Conservation (phyloP, 2,113 vertebrate genomes). For the Anguilla rostrata region DNA sequence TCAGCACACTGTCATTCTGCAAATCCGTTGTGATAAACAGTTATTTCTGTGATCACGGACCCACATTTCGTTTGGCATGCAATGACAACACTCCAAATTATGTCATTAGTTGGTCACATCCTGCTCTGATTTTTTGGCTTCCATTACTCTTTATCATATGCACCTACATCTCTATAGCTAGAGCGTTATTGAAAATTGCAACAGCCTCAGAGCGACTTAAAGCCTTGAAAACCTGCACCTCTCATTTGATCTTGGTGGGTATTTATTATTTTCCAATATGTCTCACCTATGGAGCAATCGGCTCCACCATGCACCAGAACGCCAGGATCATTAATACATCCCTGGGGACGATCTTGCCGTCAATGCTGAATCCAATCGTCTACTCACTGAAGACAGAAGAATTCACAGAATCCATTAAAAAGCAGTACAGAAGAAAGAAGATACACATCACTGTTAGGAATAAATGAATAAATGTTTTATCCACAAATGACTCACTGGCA, state of each 20-base stretch:
- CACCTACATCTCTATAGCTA: background rate
- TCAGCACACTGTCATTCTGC: slow-evolving; percentile 1
- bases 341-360: slow-evolving; percentile 44
- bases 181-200: slow-evolving; percentile 41
- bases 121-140: background rate
- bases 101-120: background rate
- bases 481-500: background rate
- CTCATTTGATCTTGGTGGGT: slow-evolving; percentile 58
- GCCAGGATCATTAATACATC: slow-evolving; percentile 62
- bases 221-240: slow-evolving; percentile 59
- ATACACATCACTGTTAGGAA: background rate
- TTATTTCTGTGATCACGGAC: slow-evolving; percentile 20
- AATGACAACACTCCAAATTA: background rate
- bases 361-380: slow-evolving; percentile 50
- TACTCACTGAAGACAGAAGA: slow-evolving; percentile 50
- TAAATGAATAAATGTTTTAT: no score
- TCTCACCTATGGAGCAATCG: background rate
- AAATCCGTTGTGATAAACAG: slow-evolving; percentile 16
- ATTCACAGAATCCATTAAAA: slow-evolving; percentile 39
- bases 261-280: slow-evolving; percentile 49
- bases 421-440: slow-evolving; percentile 24
- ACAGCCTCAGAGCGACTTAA: slow-evolving; percentile 41
- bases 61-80: background rate
- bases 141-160: background rate
- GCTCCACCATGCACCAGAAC: slow-evolving; percentile 44